Conservation (phyloP, 1,140 invertebrate genomes). For the Metopolophium dirhodum region DNA sequence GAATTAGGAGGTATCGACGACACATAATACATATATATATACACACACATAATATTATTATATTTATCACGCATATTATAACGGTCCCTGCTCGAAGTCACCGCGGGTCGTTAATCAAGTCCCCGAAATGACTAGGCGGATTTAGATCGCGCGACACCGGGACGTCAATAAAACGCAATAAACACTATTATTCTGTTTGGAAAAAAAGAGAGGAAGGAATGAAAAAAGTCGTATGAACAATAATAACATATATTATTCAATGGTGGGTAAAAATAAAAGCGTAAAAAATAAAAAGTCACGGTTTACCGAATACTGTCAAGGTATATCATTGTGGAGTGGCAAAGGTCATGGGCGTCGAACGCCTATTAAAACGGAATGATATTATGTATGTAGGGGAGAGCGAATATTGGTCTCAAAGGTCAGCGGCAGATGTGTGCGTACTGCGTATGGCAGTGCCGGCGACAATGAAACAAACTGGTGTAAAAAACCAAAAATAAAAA, state of each 20-base stretch:
- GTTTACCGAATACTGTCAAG: conserved; percentile 56
- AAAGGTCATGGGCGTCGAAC: conserved; percentile 51
- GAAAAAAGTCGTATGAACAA: neutral
- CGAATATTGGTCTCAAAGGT: conserved; percentile 53
- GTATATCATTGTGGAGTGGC: conserved; percentile 48
- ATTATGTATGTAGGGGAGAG: conserved; percentile 41
- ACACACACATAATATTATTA: neutral
- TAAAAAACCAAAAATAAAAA: conserved; percentile 6
- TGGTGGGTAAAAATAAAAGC: conserved; percentile 16
- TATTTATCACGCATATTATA: neutral
- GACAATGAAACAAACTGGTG: conserved; percentile 43
- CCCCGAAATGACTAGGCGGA: conserved; percentile 54
- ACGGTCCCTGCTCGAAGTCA: conserved; percentile 24
- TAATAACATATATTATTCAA: conserved; percentile 28
- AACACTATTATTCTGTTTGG: conserved; percentile 27
- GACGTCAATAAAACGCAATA: conserved; percentile 48
- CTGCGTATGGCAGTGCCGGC: neutral
- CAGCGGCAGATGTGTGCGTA: conserved; percentile 47
- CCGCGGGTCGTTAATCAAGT: conserved; percentile 50
- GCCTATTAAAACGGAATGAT: conserved; percentile 54
- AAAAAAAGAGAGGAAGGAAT: neutral
- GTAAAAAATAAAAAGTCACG: conserved; percentile 51
- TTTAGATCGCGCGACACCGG: conserved; percentile 26
- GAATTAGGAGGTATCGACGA: neutral
- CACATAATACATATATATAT: neutral